Evolutionary conservation across 2,888 invertebrate genomes (phyloP).

Genomic region (Melinaea menophilus): DNA sequence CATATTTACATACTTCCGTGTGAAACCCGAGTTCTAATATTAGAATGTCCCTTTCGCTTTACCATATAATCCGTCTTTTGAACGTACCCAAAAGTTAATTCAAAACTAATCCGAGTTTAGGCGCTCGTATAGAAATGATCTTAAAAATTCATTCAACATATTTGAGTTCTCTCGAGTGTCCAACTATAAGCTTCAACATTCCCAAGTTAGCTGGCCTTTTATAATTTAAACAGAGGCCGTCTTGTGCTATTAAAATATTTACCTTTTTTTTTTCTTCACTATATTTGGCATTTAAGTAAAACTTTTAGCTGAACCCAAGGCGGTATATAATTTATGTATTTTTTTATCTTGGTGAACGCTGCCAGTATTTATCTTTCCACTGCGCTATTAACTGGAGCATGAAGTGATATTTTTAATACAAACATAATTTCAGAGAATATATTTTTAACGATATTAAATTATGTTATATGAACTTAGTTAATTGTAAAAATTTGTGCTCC

Average conservation of each 20-base stretch:
- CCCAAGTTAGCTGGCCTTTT: neutral
- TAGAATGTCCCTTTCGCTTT: slow-evolving; percentile 1
- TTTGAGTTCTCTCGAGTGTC: neutral
- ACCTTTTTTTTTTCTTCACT: neutral
- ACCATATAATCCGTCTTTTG: slow-evolving; percentile 3
- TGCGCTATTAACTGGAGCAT: too few species aligned
- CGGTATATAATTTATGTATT: neutral
- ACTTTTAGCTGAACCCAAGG: neutral
- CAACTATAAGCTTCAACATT: neutral
- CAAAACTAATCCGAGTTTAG: slow-evolving; percentile 3
- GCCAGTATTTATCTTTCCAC: too few species aligned
- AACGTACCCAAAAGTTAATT: slow-evolving; percentile 5
- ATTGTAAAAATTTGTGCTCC: too few species aligned
- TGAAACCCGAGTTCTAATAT: slow-evolving; percentile 2
- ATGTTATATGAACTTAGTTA: too few species aligned
- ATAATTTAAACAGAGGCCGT: slow-evolving; percentile 1
- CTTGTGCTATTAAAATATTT: neutral
- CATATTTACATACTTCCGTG: slow-evolving; percentile 5
- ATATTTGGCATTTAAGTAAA: neutral
- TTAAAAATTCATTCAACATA: slow-evolving; percentile 2
- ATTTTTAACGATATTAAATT: too few species aligned
- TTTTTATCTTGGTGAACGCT: too few species aligned
- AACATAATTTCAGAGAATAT: too few species aligned
- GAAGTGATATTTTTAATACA: too few species aligned
- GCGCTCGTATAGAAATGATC: neutral